Evolutionary conservation across 2,888 invertebrate species (phyloP), one percentile per base, ranked within the genome.

Genomic region (Terebella lapidaria): DNA sequence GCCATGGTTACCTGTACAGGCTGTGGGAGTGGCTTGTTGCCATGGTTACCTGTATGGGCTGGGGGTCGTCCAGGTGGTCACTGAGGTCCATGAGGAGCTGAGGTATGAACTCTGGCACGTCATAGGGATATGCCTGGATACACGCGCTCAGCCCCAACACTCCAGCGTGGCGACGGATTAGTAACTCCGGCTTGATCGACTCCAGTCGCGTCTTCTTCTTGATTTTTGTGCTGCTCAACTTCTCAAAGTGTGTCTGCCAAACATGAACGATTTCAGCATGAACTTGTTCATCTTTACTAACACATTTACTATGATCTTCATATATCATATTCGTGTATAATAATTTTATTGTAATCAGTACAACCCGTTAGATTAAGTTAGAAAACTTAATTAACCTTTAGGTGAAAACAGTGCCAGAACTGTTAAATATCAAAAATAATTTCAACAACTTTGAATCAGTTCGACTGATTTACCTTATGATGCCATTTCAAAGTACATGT

Each of bases 101-200:
- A 62, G 94, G 88, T 78, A 90, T 80, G 78, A 87, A 85, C 75
- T 87, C 83, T 64, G 94, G 88, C 75, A 91, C 87, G 71, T 90
- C 88, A 80, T 95, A 95, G 0, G 95, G 95, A 79, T 89, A 87
- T 18, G 94, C 91, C 68, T 87, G 87, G 49, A 95, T 86, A 79
- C 90, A 91, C 3, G 92, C 89, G 77, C 93, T 91, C 59, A 95
- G 83, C 0, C 94, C 94, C 22, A 94, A 84, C 46, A 94, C 89
- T 20, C 92, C 94, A 58, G 89, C 88, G 52, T 94, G 94, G 10
- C 83, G 73, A 62, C 75, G 74, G 5, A 81, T 71, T 52, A 81
- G 59, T 30, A 65, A 27, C 42, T 63, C 56, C 2, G 25, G 15
- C 25, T 22, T 18, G 30, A 20, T 20, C 49, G 56, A 22, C 27